Conservation (phyloP, 2,888 invertebrate genomes). For the Schizotus pectinicornis region DNA sequence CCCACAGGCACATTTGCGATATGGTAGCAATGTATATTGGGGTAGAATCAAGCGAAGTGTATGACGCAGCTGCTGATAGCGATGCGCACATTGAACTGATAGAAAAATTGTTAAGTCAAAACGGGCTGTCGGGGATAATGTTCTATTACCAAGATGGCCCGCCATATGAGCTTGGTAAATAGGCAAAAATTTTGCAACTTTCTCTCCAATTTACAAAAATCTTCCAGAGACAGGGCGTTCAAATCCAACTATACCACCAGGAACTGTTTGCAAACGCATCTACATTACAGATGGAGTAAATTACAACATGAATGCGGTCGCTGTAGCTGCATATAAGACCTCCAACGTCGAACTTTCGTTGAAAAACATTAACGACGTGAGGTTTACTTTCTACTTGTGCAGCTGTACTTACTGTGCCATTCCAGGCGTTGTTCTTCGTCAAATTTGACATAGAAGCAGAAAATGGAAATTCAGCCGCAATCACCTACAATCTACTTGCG, state of each 20-base stretch:
- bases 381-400: constrained; percentile 31
- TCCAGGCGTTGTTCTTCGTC: constrained; percentile 51
- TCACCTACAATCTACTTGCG: constrained; percentile 46
- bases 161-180: constrained; percentile 69
- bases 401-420: constrained; percentile 15
- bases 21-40: constrained; percentile 67
- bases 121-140: constrained; percentile 65
- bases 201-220: constrained; percentile 5
- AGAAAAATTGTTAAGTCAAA: constrained; percentile 66
- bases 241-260: constrained; percentile 53
- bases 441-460: constrained; percentile 47
- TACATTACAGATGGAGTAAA: constrained; percentile 67
- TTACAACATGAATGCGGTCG: constrained; percentile 65
- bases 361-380: constrained; percentile 72
- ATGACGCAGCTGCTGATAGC: constrained; percentile 76
- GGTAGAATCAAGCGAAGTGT: constrained; percentile 61
- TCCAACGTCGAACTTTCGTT: constrained; percentile 66
- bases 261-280: constrained; percentile 61
- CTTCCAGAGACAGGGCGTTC: constrained; percentile 68
- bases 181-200: constrained; percentile 13
- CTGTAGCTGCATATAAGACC: constrained; percentile 73
- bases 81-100: constrained; percentile 67
- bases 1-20: constrained; percentile 72
- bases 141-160: constrained; percentile 72
- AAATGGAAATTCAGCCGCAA: constrained; percentile 47